These are phyloP conservation scores for Caenorhabditis sp. DNA, from an alignment of 2,888 invertebrate genomes.

Conservation along the genomic window DNA sequence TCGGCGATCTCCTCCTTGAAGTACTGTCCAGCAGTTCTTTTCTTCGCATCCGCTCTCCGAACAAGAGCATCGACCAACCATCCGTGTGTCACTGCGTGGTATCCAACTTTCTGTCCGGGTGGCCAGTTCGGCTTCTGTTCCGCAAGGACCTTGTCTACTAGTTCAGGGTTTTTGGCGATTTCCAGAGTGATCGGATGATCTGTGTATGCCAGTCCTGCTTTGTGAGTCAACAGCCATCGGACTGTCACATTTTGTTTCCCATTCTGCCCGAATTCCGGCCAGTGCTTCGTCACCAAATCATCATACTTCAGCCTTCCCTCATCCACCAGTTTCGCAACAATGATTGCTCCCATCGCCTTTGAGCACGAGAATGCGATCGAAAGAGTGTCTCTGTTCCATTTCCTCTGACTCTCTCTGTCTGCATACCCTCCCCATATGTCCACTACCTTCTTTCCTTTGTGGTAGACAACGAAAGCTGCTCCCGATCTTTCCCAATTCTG, in stretches of 20 bases:
- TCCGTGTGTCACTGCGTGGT: conserved; percentile 84
- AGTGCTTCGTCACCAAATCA: conserved; percentile 82
- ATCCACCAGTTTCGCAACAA: conserved; percentile 83
- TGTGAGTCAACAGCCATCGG: conserved; percentile 76
- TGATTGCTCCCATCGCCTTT: conserved; percentile 77
- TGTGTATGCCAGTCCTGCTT: conserved; percentile 83
- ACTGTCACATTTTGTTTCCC: conserved; percentile 84
- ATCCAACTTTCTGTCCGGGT: conserved; percentile 82
- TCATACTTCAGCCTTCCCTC: conserved; percentile 83
- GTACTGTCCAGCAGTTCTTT: conserved; percentile 81
- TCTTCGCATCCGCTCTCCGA: conserved; percentile 69
- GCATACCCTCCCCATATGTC: conserved; percentile 85
- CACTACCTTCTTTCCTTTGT: conserved; percentile 82
- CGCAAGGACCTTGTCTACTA: conserved; percentile 83
- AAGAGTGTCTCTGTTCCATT: conserved; percentile 77
- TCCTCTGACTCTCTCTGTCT: conserved; percentile 68
- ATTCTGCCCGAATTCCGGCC: conserved; percentile 84
- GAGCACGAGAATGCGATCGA: conserved; percentile 75
- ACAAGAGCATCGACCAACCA: conserved; percentile 81
- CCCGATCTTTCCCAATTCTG: conserved; percentile 82
- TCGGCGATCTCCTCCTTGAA: conserved; percentile 79
- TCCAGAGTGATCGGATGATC: conserved; percentile 81
- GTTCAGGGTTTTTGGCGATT: conserved; percentile 80
- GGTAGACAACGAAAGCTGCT: conserved; percentile 83
- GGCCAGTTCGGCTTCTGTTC: conserved; percentile 78